Evolutionary conservation across 1,140 invertebrate genomes (phyloP).

Genomic region (Drosophila setifemur): DNA sequence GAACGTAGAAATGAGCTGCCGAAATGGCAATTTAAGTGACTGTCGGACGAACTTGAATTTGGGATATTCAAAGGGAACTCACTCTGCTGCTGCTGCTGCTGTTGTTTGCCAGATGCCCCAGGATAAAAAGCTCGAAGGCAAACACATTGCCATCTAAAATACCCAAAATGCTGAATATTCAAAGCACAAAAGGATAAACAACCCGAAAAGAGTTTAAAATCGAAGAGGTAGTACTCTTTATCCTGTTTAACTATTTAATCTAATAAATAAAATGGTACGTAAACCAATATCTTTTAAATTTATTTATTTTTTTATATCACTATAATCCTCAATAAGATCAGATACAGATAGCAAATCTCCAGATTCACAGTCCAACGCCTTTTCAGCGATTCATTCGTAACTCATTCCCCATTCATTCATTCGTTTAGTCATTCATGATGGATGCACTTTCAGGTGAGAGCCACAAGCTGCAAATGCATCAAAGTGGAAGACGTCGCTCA

Average conservation of each 20-base stretch:
- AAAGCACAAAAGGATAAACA: slow-evolving; percentile 27
- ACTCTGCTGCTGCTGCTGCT: no score
- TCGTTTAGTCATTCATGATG: slow-evolving; percentile 70
- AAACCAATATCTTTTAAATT: no score
- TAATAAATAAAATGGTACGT: no score
- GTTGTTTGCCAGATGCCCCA: slow-evolving; percentile 62
- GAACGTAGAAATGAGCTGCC: slow-evolving; percentile 70
- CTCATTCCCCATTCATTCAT: slow-evolving; percentile 26
- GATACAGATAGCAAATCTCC: no score
- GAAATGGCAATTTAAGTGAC: slow-evolving; percentile 79
- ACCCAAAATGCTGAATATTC: slow-evolving; percentile 23
- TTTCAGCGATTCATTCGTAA: neutral
- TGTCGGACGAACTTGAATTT: slow-evolving; percentile 57
- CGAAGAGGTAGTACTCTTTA: no score
- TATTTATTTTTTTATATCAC: no score
- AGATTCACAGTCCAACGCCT: slow-evolving; percentile 78
- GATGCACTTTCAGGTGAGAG: slow-evolving; percentile 51
- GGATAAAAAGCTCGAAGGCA: slow-evolving; percentile 65
- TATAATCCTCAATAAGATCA: no score
- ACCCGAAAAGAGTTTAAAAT: no score
- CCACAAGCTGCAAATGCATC: slow-evolving; percentile 75
- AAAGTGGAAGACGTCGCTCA: slow-evolving; percentile 63
- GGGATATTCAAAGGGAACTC: neutral
- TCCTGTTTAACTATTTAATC: no score
- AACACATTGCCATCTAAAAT: slow-evolving; percentile 31